Evolutionary conservation across 1,140 invertebrate species (phyloP).

Genomic region (Philopotamus ludificatus): DNA sequence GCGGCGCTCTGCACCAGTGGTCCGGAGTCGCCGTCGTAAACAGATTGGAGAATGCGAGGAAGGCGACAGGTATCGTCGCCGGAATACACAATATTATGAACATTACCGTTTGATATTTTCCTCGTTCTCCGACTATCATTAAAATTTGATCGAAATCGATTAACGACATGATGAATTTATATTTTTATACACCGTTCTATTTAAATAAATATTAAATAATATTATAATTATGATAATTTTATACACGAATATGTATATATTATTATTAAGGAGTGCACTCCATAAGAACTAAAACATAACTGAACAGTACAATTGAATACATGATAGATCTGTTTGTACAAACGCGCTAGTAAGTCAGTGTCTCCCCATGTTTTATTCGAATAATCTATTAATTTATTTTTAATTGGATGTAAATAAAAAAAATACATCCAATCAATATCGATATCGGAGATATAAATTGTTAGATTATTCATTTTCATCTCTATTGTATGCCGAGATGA

Average conservation of each 20-base stretch:
- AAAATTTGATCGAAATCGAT: slow-evolving; percentile 69
- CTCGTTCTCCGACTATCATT: slow-evolving; percentile 65
- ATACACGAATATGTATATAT: background rate
- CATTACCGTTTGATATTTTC: slow-evolving; percentile 67
- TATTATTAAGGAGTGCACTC: slow-evolving; percentile 4
- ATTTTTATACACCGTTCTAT: background rate
- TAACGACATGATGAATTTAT: slow-evolving; percentile 34
- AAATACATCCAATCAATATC: background rate
- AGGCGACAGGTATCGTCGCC: slow-evolving; percentile 66
- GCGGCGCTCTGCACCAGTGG: slow-evolving; percentile 66
- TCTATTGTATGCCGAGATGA: no score
- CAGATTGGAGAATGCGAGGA: slow-evolving; percentile 69
- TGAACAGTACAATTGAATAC: slow-evolving; percentile 12
- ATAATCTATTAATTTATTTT: background rate
- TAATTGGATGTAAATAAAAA: background rate
- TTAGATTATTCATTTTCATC: no score
- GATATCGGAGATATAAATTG: background rate
- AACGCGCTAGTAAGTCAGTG: no score
- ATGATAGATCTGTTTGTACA: slow-evolving; percentile 18
- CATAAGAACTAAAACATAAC: slow-evolving; percentile 12
- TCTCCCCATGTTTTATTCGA: background rate
- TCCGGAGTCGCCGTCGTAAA: slow-evolving; percentile 69
- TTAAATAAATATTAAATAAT: background rate
- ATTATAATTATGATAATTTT: background rate
- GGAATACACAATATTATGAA: slow-evolving; percentile 69